Percentiles rank a stretch among this genome's conserved stretches.
Evolutionary conservation across 2,113 vertebrate species (phyloP).

Genomic region (Saimiri boliviensis): DNA sequence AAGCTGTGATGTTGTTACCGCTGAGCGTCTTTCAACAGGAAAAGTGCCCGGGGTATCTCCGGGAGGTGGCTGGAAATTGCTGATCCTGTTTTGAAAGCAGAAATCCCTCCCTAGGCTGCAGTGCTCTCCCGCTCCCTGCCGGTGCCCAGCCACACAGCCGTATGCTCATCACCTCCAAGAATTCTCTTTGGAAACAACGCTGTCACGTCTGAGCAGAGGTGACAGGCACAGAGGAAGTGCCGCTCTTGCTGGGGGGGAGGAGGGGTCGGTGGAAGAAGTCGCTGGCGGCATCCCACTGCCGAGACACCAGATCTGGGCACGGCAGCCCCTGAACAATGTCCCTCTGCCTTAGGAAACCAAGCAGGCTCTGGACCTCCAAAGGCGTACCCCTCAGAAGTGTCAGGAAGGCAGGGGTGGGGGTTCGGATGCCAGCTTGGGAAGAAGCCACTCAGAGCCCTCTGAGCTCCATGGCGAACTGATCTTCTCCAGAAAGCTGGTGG

Average conservation of each 20-base stretch:
- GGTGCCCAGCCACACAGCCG: background rate
- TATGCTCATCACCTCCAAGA: background rate
- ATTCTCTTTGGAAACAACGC: background rate
- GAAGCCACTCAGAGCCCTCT: background rate
- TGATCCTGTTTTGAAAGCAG: background rate
- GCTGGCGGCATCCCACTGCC: background rate
- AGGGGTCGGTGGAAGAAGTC: background rate
- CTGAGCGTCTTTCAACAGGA: background rate
- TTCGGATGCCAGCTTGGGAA: background rate
- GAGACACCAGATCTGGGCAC: background rate
- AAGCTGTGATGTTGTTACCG: background rate
- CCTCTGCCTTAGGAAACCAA: background rate
- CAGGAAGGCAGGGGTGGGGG: background rate
- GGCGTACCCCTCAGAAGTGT: background rate
- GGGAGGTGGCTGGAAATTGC: background rate
- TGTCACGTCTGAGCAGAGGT: background rate
- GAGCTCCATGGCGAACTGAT: background rate
- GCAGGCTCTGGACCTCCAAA: too few species aligned
- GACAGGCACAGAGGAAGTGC: background rate
- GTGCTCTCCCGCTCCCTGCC: fast-evolving
- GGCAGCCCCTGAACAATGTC: background rate
- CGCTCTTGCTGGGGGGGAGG: too few species aligned
- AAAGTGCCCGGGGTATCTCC: background rate
- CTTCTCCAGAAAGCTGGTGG: background rate
- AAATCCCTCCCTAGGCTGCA: background rate